A percentile compares a stretch with the other conserved stretches of the same genome.
Evolutionary conservation across 1,140 invertebrate genomes (phyloP).

Genomic region (Bursaphelenchus mucronatus): DNA sequence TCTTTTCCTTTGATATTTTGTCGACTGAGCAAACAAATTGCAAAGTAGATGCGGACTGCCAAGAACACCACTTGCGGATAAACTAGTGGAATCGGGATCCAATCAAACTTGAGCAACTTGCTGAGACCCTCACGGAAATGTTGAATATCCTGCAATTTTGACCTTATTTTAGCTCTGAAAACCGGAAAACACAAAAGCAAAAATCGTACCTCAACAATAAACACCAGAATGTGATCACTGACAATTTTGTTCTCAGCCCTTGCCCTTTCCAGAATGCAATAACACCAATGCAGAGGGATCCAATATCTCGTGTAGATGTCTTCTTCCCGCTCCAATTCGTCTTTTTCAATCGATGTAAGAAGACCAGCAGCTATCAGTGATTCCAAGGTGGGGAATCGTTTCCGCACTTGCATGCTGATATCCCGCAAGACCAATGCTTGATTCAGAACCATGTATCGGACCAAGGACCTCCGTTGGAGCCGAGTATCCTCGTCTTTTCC

Average conservation of each 20-base stretch:
- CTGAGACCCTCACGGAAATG: slow-evolving; percentile 44
- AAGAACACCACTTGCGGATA: slow-evolving; percentile 60
- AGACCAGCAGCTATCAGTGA: slow-evolving; percentile 54
- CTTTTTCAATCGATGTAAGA: slow-evolving; percentile 39
- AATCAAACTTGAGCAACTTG: slow-evolving; percentile 53
- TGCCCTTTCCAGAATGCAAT: slow-evolving; percentile 41
- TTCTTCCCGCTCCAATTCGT: slow-evolving; percentile 39
- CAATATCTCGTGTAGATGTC: slow-evolving; percentile 52
- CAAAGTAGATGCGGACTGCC: slow-evolving; percentile 54
- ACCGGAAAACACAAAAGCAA: too few species aligned
- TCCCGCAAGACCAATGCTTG: slow-evolving; percentile 48
- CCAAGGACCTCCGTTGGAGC: slow-evolving; percentile 64
- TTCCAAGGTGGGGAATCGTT: slow-evolving; percentile 53
- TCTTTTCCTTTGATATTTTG: slow-evolving; percentile 39
- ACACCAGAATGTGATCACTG: slow-evolving; percentile 47
- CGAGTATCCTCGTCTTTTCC: slow-evolving; percentile 73
- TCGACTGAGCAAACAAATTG: slow-evolving; percentile 51
- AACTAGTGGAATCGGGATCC: slow-evolving; percentile 53
- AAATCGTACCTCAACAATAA: slow-evolving; percentile 32
- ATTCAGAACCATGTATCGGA: slow-evolving; percentile 49
- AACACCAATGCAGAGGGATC: slow-evolving; percentile 55
- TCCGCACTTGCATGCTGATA: slow-evolving; percentile 54
- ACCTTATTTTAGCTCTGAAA: slow-evolving; percentile 3
- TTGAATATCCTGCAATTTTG: slow-evolving; percentile 48
- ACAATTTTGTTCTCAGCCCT: slow-evolving; percentile 48